Evolutionary conservation across 1,140 invertebrate species (phyloP).

Genomic region (Ptiloglossa arizonensis): DNA sequence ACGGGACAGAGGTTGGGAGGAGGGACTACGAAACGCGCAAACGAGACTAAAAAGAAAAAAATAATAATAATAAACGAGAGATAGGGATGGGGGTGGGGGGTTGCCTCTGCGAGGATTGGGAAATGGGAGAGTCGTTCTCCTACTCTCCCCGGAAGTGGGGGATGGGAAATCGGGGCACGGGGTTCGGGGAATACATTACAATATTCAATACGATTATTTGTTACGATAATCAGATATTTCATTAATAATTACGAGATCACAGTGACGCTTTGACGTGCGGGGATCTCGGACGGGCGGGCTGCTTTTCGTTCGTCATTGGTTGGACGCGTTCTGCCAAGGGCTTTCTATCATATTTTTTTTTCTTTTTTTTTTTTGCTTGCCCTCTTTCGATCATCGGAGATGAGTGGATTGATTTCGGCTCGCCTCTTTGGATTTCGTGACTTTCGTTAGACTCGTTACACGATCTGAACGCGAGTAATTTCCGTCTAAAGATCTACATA

Average conservation of each 20-base stretch:
- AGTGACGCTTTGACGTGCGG: constrained; percentile 82
- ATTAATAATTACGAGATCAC: constrained; percentile 82
- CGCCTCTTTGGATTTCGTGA: constrained; percentile 25
- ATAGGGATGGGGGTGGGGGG: neutral
- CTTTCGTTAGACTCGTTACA: neutral
- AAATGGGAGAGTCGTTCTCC: constrained; percentile 24
- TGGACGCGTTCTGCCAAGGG: neutral
- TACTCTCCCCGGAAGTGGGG: constrained; percentile 22
- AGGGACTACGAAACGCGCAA: constrained; percentile 20
- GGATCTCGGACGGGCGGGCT: constrained; percentile 80
- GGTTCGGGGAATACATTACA: constrained; percentile 68
- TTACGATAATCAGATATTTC: constrained; percentile 81
- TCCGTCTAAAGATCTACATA: neutral
- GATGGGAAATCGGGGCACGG: neutral
- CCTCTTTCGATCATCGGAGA: constrained; percentile 4
- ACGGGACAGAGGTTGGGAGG: neutral
- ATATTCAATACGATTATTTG: constrained; percentile 79
- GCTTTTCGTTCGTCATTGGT: constrained; percentile 58
- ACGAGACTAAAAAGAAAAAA: constrained; percentile 10
- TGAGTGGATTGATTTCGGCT: constrained; percentile 2
- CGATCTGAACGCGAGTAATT: no score
- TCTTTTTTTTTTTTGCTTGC: no score
- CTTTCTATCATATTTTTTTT: no score
- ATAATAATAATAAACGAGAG: constrained; percentile 14
- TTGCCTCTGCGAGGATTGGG: constrained; percentile 24